These are phyloP conservation scores for Channa argus DNA, from an alignment of 2,113 vertebrate species.

Conservation along the genomic window DNA sequence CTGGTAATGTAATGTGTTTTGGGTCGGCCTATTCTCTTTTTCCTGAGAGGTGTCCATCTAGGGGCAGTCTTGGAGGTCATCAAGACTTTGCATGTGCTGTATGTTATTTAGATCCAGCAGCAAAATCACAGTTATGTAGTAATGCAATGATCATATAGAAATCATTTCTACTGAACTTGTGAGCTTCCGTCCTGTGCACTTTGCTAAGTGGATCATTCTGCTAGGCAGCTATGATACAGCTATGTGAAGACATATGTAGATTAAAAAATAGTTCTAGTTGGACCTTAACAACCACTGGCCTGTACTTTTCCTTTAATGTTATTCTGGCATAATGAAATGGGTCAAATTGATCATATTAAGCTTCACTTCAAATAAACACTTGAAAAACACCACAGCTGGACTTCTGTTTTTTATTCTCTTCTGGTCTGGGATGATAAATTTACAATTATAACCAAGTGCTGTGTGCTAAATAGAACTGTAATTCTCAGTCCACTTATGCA, in stretches of 20 bases:
- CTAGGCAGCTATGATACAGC: not conserved
- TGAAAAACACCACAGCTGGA: conserved; percentile 28
- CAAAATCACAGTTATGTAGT: not conserved
- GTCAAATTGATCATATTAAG: conserved; percentile 1
- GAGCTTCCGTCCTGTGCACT: not conserved
- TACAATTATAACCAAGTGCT: conserved; percentile 27
- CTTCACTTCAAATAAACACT: conserved; percentile 18
- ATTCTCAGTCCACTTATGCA: conserved; percentile 4
- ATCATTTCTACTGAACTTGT: not conserved
- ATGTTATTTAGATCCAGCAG: not conserved
- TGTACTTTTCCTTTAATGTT: not conserved
- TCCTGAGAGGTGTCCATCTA: too few species aligned
- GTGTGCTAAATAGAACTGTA: conserved; percentile 20
- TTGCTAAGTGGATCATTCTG: conserved; percentile 26
- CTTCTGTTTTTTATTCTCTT: not conserved
- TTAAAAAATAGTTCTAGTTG: not conserved
- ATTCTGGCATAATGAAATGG: conserved; percentile 8
- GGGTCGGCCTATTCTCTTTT: too few species aligned
- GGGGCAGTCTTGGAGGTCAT: not conserved
- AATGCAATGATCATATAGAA: not conserved
- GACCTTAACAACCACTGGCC: not conserved
- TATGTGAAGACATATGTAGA: too few species aligned
- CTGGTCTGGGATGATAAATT: conserved; percentile 32
- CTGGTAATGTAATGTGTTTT: too few species aligned
- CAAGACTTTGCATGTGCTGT: not conserved